These are phyloP conservation scores for Zaprionus ghesquierei DNA, from an alignment of 1,140 invertebrate species.

Conservation along the genomic window DNA sequence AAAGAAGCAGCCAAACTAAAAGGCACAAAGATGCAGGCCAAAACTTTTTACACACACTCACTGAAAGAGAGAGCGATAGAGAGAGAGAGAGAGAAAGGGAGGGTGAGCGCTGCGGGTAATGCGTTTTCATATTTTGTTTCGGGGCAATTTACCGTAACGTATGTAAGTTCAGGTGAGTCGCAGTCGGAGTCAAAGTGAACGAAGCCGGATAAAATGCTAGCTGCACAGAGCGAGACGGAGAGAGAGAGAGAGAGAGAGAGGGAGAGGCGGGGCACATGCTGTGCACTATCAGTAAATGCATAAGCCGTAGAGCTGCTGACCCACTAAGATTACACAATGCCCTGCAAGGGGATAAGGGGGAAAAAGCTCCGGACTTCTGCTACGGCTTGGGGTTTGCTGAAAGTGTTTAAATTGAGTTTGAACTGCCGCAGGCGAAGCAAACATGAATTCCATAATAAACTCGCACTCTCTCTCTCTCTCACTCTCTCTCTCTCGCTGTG, in stretches of 20 bases:
- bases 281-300: constrained; percentile 5
- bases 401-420: constrained; percentile 38
- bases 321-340: constrained; percentile 30
- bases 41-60: constrained; percentile 43
- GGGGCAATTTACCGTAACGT: constrained; percentile 42
- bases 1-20: constrained; percentile 45
- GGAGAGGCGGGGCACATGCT: not conserved
- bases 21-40: constrained; percentile 38
- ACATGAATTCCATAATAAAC: not conserved
- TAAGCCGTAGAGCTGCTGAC: constrained; percentile 28
- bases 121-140: constrained; percentile 48
- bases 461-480: too few species aligned
- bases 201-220: constrained; percentile 26
- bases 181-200: constrained; percentile 11
- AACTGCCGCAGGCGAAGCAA: constrained; percentile 1
- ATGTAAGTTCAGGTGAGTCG: constrained; percentile 41
- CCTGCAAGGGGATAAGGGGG: not conserved
- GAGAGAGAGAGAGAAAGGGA: not conserved
- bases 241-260: not conserved
- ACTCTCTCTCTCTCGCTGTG: too few species aligned
- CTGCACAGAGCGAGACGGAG: not conserved
- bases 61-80: not conserved
- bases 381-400: not conserved
- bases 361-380: not conserved
- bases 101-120: constrained; percentile 11